Percentiles rank a stretch among this genome's conserved stretches.
phyloP scores from a whole-genome alignment of 2,888 invertebrate genomes.

The Cephus pulcher region DNA sequence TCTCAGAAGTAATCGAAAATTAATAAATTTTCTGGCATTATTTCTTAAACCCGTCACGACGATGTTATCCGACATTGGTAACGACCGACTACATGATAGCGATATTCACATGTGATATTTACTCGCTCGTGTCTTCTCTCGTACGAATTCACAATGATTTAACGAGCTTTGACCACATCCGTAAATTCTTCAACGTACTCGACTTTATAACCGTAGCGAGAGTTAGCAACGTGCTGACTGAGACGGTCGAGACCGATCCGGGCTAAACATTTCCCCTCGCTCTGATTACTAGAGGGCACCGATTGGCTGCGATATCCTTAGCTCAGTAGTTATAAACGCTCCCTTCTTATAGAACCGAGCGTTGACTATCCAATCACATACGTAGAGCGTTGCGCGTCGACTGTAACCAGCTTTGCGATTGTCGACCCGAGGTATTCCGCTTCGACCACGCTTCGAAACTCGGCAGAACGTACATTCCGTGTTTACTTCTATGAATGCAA shows the following conservation, averaged over 20 bases:
- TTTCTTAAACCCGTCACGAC: not conserved
- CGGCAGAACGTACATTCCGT: not conserved
- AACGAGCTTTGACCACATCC: not conserved
- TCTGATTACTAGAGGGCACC: not conserved
- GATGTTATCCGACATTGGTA: not conserved
- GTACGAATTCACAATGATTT: not conserved
- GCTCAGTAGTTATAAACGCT: not conserved
- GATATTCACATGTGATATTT: not conserved
- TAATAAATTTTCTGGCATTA: not conserved
- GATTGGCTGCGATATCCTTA: not conserved
- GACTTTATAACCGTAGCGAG: not conserved
- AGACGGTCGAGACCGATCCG: not conserved
- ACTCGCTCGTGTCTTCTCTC: not conserved
- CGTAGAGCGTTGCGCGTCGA: not conserved
- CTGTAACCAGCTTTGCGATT: not conserved
- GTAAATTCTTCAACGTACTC: not conserved
- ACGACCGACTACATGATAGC: not conserved
- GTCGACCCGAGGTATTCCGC: not conserved
- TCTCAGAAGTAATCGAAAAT: constrained; percentile 29
- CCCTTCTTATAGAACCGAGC: not conserved
- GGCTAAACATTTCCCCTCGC: not conserved
- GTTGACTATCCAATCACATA: not conserved
- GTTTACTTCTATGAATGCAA: not conserved
- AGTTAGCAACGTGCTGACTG: not conserved
- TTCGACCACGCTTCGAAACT: not conserved